phyloP scores from a whole-genome alignment of 2,797 vertebrate genomes.

The Acanthornis magna region DNA sequence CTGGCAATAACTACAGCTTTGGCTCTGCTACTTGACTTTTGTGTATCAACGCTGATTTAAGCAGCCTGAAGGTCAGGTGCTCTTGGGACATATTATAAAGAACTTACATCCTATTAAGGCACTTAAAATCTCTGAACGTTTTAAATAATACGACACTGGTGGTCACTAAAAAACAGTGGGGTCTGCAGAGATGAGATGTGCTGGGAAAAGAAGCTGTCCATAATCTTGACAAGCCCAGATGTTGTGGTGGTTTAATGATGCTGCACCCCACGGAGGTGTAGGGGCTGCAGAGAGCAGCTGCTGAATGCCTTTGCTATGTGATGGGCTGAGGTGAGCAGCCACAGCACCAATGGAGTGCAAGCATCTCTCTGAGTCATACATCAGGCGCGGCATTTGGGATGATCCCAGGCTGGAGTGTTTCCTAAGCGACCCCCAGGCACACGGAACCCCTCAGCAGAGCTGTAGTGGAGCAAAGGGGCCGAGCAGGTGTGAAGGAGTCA shows the following conservation, averaged over 20 bases:
- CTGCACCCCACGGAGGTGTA: neutral
- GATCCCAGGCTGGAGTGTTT: neutral
- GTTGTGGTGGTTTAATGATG: neutral
- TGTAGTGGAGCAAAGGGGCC: too few relatives aligned
- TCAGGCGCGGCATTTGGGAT: too few relatives aligned
- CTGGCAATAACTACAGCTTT: neutral
- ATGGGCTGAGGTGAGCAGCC: neutral
- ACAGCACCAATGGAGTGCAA: rapidly evolving
- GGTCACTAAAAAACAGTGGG: neutral
- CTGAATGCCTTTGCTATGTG: neutral
- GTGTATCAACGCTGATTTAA: neutral
- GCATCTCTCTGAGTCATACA: neutral
- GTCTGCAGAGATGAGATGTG: neutral
- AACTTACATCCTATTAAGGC: neutral
- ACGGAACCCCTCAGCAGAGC: neutral
- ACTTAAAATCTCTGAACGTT: neutral
- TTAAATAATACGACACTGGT: neutral
- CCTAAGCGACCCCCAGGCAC: neutral
- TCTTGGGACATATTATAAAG: neutral
- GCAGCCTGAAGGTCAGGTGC: neutral
- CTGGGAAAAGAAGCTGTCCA: neutral
- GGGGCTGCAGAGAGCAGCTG: rapidly evolving
- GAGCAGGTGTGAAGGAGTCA: neutral
- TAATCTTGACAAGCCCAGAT: neutral
- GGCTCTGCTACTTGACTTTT: neutral